A percentile compares a stretch with the other conserved stretches of the same genome.
Evolutionary conservation across 2,113 vertebrate genomes (phyloP).

Genomic region (Sylvietta virens): DNA sequence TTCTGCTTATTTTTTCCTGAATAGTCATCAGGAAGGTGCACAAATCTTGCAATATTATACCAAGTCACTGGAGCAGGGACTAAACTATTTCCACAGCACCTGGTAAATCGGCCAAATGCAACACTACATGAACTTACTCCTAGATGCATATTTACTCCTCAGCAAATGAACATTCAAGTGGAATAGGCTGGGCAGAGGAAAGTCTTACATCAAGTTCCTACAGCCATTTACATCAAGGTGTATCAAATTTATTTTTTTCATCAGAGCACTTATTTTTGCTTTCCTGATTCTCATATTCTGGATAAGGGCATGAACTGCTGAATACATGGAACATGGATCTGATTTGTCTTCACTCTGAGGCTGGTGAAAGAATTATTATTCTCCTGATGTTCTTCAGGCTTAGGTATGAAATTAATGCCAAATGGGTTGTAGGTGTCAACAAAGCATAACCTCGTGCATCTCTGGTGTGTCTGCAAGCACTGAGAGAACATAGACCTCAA

Average conservation of each 20-base stretch:
- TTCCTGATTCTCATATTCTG: neutral
- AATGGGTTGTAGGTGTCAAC: neutral
- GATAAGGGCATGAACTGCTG: neutral
- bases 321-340: neutral
- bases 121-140: neutral
- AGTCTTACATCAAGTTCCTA: neutral
- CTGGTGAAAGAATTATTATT: neutral
- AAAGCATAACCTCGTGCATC: neutral
- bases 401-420: neutral
- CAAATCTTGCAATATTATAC: neutral
- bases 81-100: neutral
- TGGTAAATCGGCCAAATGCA: neutral
- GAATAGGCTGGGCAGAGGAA: neutral
- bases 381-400: neutral
- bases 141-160: neutral
- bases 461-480: neutral
- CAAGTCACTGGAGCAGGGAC: neutral
- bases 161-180: neutral
- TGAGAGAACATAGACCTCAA: neutral
- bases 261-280: neutral
- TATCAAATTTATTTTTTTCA: neutral
- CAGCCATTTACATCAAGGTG: neutral
- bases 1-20: neutral
- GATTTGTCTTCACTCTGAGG: neutral
- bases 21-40: neutral